These are phyloP conservation scores for Cyprinodon variegatus DNA, from an alignment of 2,113 vertebrate genomes.

Conservation along the genomic window DNA sequence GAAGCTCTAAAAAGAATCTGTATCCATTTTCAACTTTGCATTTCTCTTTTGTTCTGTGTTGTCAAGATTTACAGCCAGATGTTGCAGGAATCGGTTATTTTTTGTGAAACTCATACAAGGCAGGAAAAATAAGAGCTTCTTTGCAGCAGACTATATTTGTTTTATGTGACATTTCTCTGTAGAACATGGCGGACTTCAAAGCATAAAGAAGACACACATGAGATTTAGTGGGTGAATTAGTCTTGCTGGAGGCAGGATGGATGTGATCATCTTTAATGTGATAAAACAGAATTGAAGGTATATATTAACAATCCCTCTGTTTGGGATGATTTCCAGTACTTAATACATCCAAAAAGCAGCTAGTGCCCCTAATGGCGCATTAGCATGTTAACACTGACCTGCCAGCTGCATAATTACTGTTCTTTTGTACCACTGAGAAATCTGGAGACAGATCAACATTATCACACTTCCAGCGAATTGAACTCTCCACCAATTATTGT, in stretches of 20 bases:
- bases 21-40: neutral
- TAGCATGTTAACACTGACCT: conserved; percentile 36
- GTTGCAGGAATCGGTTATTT: neutral
- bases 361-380: neutral
- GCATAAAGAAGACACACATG: conserved; percentile 9
- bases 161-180: conserved; percentile 31
- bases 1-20: neutral
- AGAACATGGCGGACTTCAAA: conserved; percentile 30
- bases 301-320: neutral
- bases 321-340: neutral
- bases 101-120: conserved; percentile 17
- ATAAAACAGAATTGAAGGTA: neutral
- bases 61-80: neutral
- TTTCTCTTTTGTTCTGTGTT: neutral
- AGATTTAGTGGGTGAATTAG: conserved; percentile 29
- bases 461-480: conserved; percentile 15
- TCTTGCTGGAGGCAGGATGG: conserved; percentile 1
- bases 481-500: conserved; percentile 9
- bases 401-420: conserved; percentile 26
- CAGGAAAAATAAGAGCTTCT: neutral
- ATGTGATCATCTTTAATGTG: neutral
- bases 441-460: conserved; percentile 16
- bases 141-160: conserved; percentile 14
- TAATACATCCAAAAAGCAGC: conserved; percentile 21
- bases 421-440: conserved; percentile 7